A percentile compares a stretch with the other conserved stretches of the same genome.
Conservation (phyloP, 2,888 invertebrate genomes). For the Tinea pellionella region DNA sequence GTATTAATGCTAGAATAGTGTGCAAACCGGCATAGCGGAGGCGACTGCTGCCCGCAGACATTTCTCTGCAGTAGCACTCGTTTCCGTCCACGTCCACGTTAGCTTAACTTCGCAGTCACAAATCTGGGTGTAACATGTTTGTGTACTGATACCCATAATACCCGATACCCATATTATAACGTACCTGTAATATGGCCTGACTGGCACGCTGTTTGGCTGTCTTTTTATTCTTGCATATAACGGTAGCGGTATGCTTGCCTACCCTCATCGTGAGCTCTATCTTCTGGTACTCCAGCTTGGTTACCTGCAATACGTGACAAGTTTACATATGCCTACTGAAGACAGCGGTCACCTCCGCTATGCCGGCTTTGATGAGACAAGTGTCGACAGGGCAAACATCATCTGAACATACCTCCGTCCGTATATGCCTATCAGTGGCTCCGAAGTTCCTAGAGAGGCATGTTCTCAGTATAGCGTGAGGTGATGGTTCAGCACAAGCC, state of each 20-base stretch:
- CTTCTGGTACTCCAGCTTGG: conserved; percentile 88
- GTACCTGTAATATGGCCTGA: conserved; percentile 91
- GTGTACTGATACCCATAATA: too few relatives aligned
- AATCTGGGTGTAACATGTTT: too few relatives aligned
- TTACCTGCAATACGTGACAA: conserved; percentile 42
- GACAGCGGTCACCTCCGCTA: too few relatives aligned
- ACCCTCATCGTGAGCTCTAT: conserved; percentile 96
- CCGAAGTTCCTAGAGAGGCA: conserved; percentile 95
- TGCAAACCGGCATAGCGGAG: too few relatives aligned
- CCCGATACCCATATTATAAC: too few relatives aligned
- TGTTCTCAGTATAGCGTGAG: conserved; percentile 92
- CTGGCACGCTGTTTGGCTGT: conserved; percentile 97
- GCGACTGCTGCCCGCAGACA: too few relatives aligned
- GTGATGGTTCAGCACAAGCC: conserved; percentile 95
- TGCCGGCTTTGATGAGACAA: too few relatives aligned
- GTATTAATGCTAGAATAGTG: too few relatives aligned
- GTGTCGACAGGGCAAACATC: too few relatives aligned
- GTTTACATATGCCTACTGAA: not conserved
- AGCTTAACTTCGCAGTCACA: too few relatives aligned
- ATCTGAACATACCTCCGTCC: conserved; percentile 87
- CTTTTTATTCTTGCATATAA: conserved; percentile 95
- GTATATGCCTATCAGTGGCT: conserved; percentile 87
- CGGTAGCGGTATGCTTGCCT: conserved; percentile 90
- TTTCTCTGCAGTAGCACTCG: too few relatives aligned
- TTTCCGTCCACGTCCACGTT: too few relatives aligned